Evolutionary conservation across 1,140 invertebrate species (phyloP).

Genomic region (Vanessa tameamea): DNA sequence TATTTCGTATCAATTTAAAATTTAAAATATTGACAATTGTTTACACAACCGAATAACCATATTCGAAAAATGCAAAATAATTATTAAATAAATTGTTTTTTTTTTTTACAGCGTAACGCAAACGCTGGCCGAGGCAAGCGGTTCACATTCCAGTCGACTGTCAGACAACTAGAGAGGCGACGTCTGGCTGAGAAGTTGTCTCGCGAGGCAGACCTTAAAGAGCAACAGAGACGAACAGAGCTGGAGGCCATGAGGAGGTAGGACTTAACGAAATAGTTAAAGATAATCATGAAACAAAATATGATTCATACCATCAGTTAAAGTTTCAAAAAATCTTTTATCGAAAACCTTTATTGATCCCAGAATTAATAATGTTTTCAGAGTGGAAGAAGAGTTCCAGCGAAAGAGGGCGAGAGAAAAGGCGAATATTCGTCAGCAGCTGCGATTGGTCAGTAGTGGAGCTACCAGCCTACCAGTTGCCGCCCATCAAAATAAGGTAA

Average conservation of each 20-base stretch:
- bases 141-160: slow-evolving; percentile 91
- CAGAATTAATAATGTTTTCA: slow-evolving; percentile 34
- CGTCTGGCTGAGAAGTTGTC: slow-evolving; percentile 87
- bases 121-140: slow-evolving; percentile 78
- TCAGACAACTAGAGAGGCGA: slow-evolving; percentile 87
- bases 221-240: slow-evolving; percentile 87
- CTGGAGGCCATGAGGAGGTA: slow-evolving; percentile 87
- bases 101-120: slow-evolving; percentile 50
- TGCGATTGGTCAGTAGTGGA: slow-evolving; percentile 84
- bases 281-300: no score
- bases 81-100: not conserved
- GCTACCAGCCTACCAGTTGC: slow-evolving; percentile 61
- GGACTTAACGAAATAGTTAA: not conserved
- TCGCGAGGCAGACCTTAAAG: slow-evolving; percentile 88
- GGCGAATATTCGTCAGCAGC: slow-evolving; percentile 86
- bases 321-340: no score
- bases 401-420: slow-evolving; percentile 87
- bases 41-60: no score
- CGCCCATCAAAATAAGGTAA: slow-evolving; percentile 59
- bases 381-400: slow-evolving; percentile 88
- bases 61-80: no score
- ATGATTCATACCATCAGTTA: no score
- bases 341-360: not conserved
- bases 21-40: no score
- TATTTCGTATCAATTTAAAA: no score